Conservation (phyloP, 2,888 invertebrate genomes). For the Eristalis tenax region DNA sequence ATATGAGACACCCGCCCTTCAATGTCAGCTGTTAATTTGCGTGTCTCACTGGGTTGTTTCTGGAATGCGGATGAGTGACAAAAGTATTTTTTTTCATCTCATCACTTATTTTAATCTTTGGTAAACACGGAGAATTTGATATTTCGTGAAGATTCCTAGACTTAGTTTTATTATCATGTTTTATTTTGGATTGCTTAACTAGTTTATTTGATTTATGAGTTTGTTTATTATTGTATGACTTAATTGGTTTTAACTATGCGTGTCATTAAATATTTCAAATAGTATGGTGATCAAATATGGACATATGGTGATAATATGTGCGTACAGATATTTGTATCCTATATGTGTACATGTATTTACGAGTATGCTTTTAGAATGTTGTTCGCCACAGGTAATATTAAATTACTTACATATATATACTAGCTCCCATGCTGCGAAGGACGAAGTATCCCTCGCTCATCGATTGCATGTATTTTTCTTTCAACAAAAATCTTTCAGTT, state of each 20-base stretch:
- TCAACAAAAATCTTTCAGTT: no score
- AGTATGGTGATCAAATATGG: conserved; percentile 2
- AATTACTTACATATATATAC: no score
- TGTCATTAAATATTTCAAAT: conserved; percentile 8
- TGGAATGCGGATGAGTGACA: conserved; percentile 58
- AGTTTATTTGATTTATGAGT: conserved; percentile 2
- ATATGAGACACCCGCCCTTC: conserved; percentile 22
- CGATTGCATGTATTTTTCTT: no score
- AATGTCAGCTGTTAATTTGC: conserved; percentile 45
- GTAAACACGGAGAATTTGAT: neutral
- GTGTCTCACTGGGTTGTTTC: conserved; percentile 11
- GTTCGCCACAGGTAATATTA: no score
- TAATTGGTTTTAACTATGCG: neutral
- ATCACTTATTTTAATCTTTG: neutral
- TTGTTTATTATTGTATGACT: neutral
- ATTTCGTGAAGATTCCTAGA: neutral
- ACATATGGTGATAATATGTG: no score
- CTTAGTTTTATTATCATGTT: neutral
- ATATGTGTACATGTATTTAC: no score
- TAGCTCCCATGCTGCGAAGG: no score
- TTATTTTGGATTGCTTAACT: neutral
- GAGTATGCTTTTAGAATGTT: no score
- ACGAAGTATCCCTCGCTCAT: no score
- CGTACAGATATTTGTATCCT: no score
- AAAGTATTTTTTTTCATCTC: neutral